Conservation (phyloP, 2,113 vertebrate genomes). For the Notiomystis cincta region DNA sequence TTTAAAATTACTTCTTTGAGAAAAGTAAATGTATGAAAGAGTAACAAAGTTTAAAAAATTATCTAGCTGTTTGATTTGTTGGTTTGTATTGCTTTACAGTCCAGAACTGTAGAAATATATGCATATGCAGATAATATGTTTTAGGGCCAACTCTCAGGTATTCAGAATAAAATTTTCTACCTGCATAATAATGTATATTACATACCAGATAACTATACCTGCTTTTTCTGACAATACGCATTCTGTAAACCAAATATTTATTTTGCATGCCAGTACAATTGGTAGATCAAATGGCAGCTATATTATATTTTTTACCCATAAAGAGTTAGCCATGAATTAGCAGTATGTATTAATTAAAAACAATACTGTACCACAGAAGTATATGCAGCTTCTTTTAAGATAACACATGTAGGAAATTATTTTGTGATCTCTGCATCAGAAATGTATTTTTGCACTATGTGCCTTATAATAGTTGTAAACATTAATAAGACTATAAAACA, state of each 20-base stretch:
- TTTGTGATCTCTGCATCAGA: conserved; percentile 91
- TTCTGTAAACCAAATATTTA: conserved; percentile 43
- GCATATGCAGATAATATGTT: neutral
- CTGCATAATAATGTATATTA: neutral
- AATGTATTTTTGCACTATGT: conserved; percentile 91
- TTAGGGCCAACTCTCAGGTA: conserved; percentile 58
- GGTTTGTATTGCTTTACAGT: neutral
- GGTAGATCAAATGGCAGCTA: conserved; percentile 61
- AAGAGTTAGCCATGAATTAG: neutral
- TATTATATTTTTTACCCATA: conserved; percentile 27
- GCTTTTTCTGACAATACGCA: neutral
- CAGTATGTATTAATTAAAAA: neutral
- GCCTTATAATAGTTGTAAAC: conserved; percentile 72
- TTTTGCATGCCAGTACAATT: conserved; percentile 20
- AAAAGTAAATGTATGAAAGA: neutral
- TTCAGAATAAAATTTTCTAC: neutral
- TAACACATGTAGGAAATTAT: conserved; percentile 59
- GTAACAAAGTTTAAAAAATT: neutral
- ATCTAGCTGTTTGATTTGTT: neutral
- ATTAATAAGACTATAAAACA: conserved; percentile 45
- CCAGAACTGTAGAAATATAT: neutral
- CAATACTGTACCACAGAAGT: conserved; percentile 31
- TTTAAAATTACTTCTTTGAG: neutral
- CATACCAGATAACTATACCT: neutral
- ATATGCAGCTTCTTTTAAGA: conserved; percentile 50